A percentile compares a stretch with the other conserved stretches of the same genome.
phyloP scores from a whole-genome alignment of 92 coral and sea anemone genomes.

The Isaurus tuberculatus region DNA sequence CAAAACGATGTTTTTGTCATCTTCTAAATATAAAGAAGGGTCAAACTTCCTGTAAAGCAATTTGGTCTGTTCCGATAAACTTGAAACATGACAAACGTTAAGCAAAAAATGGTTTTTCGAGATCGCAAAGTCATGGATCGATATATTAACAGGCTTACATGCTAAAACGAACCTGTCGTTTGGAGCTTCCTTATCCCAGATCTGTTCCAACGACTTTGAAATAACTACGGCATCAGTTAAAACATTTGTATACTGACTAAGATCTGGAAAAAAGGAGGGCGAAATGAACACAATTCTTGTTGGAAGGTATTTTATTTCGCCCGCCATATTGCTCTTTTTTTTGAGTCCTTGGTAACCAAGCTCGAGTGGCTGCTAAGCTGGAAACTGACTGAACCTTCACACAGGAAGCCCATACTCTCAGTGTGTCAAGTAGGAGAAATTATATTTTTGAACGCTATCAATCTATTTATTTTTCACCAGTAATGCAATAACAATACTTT shows the following conservation, averaged over 20 bases:
- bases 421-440: too few species aligned
- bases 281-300: slow-evolving; percentile 6
- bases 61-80: slow-evolving; percentile 29
- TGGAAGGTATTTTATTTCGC: slow-evolving; percentile 24
- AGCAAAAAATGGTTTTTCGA: slow-evolving; percentile 30
- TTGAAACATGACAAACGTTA: slow-evolving; percentile 32
- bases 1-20: background rate
- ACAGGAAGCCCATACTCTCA: too few species aligned
- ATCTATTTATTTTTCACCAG: too few species aligned
- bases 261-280: slow-evolving; percentile 14
- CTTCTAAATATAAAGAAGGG: background rate
- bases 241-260: background rate
- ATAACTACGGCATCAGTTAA: slow-evolving; percentile 41
- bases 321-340: slow-evolving; percentile 57
- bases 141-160: too few species aligned
- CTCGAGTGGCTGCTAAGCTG: slow-evolving; percentile 1
- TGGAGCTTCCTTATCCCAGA: background rate
- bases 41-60: background rate
- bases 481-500: too few species aligned
- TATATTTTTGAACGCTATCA: too few species aligned
- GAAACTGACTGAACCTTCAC: too few species aligned
- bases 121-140: slow-evolving; percentile 9
- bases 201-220: background rate
- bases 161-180: slow-evolving; percentile 48
- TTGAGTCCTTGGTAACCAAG: slow-evolving; percentile 15